phyloP scores from a whole-genome alignment of 2,113 vertebrate species.

The Lathamus discolor region DNA sequence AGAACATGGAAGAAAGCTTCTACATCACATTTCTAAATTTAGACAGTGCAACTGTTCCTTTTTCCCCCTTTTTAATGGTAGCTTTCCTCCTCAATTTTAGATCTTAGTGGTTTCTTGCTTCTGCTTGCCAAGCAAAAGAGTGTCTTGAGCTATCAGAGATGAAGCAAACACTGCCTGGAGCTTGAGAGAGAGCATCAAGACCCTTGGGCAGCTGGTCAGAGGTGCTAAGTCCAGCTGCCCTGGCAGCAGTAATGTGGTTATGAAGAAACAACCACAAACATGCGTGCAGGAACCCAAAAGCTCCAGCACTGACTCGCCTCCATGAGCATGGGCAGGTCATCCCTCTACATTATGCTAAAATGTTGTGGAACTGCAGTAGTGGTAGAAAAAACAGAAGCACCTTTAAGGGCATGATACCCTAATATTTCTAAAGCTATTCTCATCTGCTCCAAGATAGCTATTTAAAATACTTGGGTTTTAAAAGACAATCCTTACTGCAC shows the following conservation, averaged over 20 bases:
- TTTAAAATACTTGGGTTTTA: not conserved
- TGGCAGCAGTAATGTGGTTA: not conserved
- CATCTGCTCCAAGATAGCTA: not conserved
- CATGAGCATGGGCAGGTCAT: not conserved
- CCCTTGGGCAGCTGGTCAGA: not conserved
- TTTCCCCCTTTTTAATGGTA: not conserved
- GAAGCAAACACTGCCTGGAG: not conserved
- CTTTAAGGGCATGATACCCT: not conserved
- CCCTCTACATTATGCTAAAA: not conserved
- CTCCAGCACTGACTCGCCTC: not conserved
- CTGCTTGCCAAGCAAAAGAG: not conserved
- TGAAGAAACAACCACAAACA: not conserved
- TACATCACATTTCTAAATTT: not conserved
- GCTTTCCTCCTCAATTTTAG: not conserved
- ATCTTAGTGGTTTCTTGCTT: not conserved
- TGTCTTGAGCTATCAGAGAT: not conserved
- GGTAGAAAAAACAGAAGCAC: not conserved
- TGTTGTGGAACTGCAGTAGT: not conserved
- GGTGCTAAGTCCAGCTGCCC: not conserved
- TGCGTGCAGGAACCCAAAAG: fast-evolving
- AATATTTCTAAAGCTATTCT: not conserved
- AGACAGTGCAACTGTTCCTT: not conserved
- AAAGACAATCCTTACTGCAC: not conserved
- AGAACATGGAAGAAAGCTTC: not conserved
- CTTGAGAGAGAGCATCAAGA: not conserved